Evolutionary conservation across 1,140 invertebrate genomes (phyloP).

Genomic region (Sweltsa coloradensis): DNA sequence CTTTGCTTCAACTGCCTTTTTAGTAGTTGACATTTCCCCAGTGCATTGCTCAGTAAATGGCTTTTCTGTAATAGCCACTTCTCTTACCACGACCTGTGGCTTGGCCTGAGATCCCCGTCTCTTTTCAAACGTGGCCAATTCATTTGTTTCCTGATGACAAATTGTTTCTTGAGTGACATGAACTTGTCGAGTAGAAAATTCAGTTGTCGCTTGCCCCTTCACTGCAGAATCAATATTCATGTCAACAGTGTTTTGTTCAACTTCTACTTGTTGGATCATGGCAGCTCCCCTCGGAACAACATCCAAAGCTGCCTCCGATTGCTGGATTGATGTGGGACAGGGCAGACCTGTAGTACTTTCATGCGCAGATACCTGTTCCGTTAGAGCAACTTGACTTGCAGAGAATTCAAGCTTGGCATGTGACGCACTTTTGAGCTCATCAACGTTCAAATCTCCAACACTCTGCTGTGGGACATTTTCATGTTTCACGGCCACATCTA

Average conservation of each 20-base stretch:
- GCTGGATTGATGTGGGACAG: neutral
- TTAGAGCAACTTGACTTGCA: constrained; percentile 3
- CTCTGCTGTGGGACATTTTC: constrained; percentile 1
- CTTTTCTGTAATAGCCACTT: constrained; percentile 8
- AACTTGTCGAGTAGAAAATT: constrained; percentile 2
- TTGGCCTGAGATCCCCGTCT: constrained; percentile 6
- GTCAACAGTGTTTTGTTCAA: neutral
- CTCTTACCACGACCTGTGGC: constrained; percentile 8
- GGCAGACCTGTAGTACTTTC: neutral
- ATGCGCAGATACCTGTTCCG: neutral
- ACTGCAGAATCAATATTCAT: neutral
- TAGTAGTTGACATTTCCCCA: constrained; percentile 1
- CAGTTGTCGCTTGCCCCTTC: constrained; percentile 3
- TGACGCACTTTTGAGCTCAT: neutral
- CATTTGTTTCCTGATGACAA: neutral
- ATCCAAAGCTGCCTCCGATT: neutral
- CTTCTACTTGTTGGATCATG: neutral
- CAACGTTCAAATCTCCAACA: neutral
- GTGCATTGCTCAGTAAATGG: constrained; percentile 2
- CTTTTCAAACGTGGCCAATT: neutral
- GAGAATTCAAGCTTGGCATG: neutral
- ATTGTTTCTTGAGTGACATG: constrained; percentile 4
- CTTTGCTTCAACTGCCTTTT: neutral
- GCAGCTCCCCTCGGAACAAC: constrained; percentile 1
- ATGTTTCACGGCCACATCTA: constrained; percentile 1